Conservation (phyloP, 2,113 vertebrate genomes). For the Clarias gariepinus region DNA sequence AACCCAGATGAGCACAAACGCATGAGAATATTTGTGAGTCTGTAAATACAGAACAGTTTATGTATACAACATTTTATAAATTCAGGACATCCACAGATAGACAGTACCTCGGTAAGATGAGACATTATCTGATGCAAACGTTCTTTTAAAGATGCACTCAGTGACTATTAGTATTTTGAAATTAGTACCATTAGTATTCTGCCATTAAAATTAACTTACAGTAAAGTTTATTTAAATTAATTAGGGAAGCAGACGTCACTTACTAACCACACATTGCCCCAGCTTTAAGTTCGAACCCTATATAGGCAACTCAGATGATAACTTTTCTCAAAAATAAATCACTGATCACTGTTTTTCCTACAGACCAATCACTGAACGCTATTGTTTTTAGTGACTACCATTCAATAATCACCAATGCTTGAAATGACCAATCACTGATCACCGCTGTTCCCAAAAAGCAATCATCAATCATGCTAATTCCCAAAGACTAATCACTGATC, state of each 20-base stretch:
- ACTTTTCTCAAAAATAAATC: not conserved
- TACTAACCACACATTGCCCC: not conserved
- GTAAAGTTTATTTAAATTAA: not conserved
- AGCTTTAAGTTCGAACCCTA: not conserved
- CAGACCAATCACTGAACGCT: not conserved
- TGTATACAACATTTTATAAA: too few species aligned
- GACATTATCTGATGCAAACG: not conserved
- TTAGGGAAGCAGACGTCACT: not conserved
- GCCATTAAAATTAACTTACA: not conserved
- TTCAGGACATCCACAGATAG: too few species aligned
- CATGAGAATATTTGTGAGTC: too few species aligned
- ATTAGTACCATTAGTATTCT: not conserved
- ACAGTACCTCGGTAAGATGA: not conserved
- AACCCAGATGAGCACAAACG: too few species aligned
- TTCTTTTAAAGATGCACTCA: not conserved
- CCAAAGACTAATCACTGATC: not conserved
- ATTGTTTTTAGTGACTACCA: not conserved
- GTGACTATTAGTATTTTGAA: not conserved
- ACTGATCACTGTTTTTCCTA: not conserved
- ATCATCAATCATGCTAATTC: not conserved
- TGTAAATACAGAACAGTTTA: too few species aligned
- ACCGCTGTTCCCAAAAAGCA: not conserved
- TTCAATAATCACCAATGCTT: not conserved
- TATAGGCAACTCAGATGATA: not conserved
- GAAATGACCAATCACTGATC: not conserved